Percentiles rank a stretch among this genome's conserved stretches.
Conservation (phyloP, 2,888 invertebrate species). For the Pachycephus smyrnensis region DNA sequence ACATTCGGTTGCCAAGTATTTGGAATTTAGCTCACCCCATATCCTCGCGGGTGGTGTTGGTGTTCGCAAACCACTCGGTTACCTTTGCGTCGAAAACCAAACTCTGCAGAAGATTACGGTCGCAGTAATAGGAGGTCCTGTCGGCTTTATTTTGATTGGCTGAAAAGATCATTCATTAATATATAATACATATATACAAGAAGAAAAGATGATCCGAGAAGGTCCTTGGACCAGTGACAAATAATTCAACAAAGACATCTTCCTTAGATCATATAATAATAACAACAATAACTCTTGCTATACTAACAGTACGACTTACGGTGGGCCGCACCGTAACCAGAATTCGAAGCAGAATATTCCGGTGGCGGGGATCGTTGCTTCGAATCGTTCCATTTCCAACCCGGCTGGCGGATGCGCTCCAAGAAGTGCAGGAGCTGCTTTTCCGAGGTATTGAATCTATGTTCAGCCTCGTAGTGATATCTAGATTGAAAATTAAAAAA, state of each 20-base stretch:
- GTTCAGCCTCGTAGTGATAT: constrained; percentile 81
- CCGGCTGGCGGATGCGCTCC: constrained; percentile 81
- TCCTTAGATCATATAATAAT: background rate
- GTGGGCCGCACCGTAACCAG: constrained; percentile 39
- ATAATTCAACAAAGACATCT: background rate
- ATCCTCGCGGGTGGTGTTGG: constrained; percentile 80
- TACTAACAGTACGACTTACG: constrained; percentile 36
- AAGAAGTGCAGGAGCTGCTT: constrained; percentile 84
- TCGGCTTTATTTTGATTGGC: constrained; percentile 66
- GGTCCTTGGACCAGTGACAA: background rate
- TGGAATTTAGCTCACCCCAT: constrained; percentile 71
- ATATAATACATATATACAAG: constrained; percentile 18
- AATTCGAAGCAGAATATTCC: constrained; percentile 69
- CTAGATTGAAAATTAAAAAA: constrained; percentile 64
- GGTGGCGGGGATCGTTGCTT: constrained; percentile 77
- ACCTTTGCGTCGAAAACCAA: constrained; percentile 90
- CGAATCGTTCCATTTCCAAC: constrained; percentile 80
- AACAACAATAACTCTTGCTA: background rate
- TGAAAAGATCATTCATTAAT: constrained; percentile 12
- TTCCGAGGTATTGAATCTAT: constrained; percentile 79
- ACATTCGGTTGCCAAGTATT: constrained; percentile 11
- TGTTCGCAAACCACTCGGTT: constrained; percentile 88
- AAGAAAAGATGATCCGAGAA: constrained; percentile 3
- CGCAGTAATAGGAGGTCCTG: constrained; percentile 75
- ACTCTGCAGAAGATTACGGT: constrained; percentile 85